A percentile compares a stretch with the other conserved stretches of the same genome.
phyloP scores from a whole-genome alignment of 1,140 invertebrate species.

The Drosophila santomea region DNA sequence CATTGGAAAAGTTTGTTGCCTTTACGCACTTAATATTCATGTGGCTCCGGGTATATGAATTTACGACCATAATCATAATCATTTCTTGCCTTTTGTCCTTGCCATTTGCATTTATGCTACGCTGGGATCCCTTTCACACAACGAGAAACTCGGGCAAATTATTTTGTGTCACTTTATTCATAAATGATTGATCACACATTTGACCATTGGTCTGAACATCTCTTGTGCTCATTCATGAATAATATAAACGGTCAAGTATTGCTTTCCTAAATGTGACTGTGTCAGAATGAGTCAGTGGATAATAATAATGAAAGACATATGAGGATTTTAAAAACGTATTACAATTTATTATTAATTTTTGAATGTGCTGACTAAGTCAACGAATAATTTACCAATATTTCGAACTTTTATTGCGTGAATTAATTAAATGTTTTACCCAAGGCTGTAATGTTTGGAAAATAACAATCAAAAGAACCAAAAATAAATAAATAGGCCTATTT shows the following conservation, averaged over 20 bases:
- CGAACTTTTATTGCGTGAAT: no score
- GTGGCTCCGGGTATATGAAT: conserved; percentile 42
- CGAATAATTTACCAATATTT: neutral
- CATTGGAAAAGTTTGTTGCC: conserved; percentile 70
- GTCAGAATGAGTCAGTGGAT: conserved; percentile 5
- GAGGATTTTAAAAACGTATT: neutral
- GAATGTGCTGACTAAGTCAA: neutral
- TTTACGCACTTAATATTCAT: conserved; percentile 47
- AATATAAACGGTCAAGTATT: neutral
- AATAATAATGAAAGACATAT: neutral
- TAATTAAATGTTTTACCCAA: no score
- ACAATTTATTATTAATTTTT: neutral
- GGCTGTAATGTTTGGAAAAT: no score
- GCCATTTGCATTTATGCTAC: conserved; percentile 59
- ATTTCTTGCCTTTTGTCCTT: conserved; percentile 71
- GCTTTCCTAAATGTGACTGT: neutral
- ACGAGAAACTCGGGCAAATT: conserved; percentile 10
- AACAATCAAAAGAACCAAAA: no score
- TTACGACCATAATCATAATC: conserved; percentile 65
- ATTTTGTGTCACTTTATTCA: neutral
- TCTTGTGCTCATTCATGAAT: conserved; percentile 1
- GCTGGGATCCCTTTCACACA: conserved; percentile 30
- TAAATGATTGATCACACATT: neutral
- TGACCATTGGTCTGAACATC: neutral
- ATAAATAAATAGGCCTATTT: neutral